A percentile compares a stretch with the other conserved stretches of the same genome.
These are phyloP conservation scores for Amphibalanus amphitrite DNA, from an alignment of 1,140 invertebrate genomes.

Conservation along the genomic window DNA sequence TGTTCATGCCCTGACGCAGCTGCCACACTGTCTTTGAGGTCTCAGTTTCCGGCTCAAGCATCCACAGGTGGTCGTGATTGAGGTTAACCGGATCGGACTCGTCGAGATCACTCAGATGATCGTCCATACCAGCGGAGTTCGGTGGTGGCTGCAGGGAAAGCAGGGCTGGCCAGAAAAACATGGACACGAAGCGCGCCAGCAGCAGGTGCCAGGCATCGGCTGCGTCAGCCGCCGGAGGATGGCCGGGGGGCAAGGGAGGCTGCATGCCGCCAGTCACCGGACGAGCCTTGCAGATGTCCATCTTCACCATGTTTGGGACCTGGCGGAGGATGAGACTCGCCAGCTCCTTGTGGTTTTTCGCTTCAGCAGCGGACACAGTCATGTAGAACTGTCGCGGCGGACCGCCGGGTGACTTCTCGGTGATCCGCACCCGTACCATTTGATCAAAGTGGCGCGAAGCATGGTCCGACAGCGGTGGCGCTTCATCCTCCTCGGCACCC, in stretches of 20 bases:
- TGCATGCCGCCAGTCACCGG: neutral
- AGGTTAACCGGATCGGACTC: no score
- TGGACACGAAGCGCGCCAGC: neutral
- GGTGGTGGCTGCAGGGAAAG: neutral
- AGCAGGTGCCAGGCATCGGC: neutral
- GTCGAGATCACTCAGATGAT: neutral
- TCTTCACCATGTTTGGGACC: neutral
- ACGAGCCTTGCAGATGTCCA: neutral
- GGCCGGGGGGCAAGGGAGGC: no score
- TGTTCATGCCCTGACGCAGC: no score
- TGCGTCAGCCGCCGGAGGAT: no score
- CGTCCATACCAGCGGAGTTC: no score
- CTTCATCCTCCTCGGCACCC: neutral
- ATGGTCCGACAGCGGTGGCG: neutral
- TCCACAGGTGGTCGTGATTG: no score
- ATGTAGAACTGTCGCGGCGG: neutral
- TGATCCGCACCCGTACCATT: neutral
- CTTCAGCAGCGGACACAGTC: neutral
- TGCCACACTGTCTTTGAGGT: no score
- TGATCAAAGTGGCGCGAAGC: neutral
- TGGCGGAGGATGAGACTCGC: neutral
- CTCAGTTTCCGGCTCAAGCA: no score
- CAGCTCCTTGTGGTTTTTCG: neutral
- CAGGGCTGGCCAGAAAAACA: slow-evolving; percentile 3
- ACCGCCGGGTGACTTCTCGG: neutral